Percentiles rank a stretch among this genome's conserved stretches.
Evolutionary conservation across 23 tunicate genomes (phyloP).

Genomic region (Trididemnum clinides): DNA sequence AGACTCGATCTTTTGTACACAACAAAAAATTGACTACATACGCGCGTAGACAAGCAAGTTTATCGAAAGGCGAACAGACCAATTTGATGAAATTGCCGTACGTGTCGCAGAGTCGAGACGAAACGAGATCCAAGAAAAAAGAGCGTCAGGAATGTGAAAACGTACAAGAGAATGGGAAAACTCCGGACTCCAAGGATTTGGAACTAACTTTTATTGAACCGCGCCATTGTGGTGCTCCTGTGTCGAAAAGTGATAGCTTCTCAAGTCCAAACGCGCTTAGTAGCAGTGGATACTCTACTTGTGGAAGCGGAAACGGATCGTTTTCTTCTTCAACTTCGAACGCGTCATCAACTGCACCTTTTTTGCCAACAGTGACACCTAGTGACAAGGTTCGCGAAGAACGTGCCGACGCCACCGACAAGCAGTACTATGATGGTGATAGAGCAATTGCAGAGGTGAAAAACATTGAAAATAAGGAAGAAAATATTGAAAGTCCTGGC

Average conservation of each 20-base stretch:
- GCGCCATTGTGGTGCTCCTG: background rate
- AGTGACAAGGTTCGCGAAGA: slow-evolving; percentile 21
- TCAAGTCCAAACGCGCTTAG: slow-evolving; percentile 50
- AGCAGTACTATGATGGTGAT: background rate
- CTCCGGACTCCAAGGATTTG: background rate
- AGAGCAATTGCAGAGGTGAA: background rate
- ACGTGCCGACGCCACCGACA: background rate
- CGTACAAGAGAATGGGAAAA: background rate
- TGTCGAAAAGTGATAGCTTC: slow-evolving; percentile 18
- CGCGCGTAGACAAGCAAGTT: background rate
- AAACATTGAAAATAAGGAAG: background rate
- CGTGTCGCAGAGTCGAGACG: slow-evolving; percentile 26
- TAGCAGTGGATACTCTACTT: slow-evolving; percentile 87
- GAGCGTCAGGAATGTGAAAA: background rate
- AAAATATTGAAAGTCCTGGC: background rate
- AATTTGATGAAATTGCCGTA: slow-evolving; percentile 41
- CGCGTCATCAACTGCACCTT: slow-evolving; percentile 49
- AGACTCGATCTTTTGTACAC: background rate
- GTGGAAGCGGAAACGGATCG: slow-evolving; percentile 60
- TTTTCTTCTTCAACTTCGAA: slow-evolving; percentile 79
- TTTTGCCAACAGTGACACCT: slow-evolving; percentile 53
- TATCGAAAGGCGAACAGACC: slow-evolving; percentile 26
- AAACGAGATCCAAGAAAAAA: background rate
- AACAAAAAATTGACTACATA: slow-evolving; percentile 3
- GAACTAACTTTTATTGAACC: background rate